These are phyloP conservation scores for Tribolium castaneum DNA, from an alignment of 1,140 invertebrate genomes.

Conservation along the genomic window DNA sequence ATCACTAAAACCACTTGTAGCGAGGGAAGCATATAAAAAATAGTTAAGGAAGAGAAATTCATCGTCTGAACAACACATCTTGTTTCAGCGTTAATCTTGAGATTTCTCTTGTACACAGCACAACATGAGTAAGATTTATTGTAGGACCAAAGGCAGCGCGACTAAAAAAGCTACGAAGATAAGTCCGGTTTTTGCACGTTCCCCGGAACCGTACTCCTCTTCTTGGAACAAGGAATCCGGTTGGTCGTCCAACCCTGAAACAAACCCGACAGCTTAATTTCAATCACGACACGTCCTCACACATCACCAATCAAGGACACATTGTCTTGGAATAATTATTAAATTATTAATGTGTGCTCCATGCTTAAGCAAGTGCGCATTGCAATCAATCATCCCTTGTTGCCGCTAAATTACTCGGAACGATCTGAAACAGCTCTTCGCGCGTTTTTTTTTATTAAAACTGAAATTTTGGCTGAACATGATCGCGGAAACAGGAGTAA, in stretches of 20 bases:
- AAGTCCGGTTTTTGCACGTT: conserved; percentile 39
- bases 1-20: conserved; percentile 41
- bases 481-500: neutral
- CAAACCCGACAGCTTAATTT: conserved; percentile 37
- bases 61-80: conserved; percentile 38
- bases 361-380: neutral
- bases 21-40: conserved; percentile 41
- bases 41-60: conserved; percentile 40
- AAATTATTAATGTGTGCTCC: neutral
- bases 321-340: neutral
- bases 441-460: conserved; percentile 22
- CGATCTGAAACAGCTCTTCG: neutral
- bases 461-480: neutral
- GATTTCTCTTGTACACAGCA: conserved; percentile 37
- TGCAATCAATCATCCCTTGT: conserved; percentile 3
- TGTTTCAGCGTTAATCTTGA: conserved; percentile 37
- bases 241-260: conserved; percentile 49
- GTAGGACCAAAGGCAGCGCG: conserved; percentile 53
- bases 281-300: conserved; percentile 7
- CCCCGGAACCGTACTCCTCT: conserved; percentile 52
- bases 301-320: neutral
- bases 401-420: neutral
- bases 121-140: conserved; percentile 51
- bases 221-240: conserved; percentile 54
- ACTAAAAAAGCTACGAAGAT: conserved; percentile 44